Evolutionary conservation across 2,113 vertebrate genomes (phyloP), one percentile per base, ranked within the genome.

Genomic region (Tor tambroides): DNA sequence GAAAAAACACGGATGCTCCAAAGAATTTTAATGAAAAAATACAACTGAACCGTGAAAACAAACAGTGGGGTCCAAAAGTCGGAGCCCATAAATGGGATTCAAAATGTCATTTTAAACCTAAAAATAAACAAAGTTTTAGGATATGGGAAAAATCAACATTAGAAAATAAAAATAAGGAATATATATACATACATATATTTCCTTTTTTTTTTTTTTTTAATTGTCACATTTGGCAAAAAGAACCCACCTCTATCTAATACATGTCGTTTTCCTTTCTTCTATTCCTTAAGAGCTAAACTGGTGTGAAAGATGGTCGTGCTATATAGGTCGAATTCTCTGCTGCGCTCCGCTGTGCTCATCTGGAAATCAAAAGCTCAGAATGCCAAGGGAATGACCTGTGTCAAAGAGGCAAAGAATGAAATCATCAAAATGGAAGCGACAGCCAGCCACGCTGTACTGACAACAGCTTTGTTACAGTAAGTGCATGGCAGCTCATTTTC

Each of bases 401-500:
- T 88, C 78, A 85, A 56, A 81, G 32, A 86, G 67, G 41, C 56
- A 12, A 79, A 75, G 79, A 78, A 69, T 85, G 63, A 83, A 76
- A 80, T 85, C 77, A 86, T 86, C 56, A 87, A 49, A 77, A 82
- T 51, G 74, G 69, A 80, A 72, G 83, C 28, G 11, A 59, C 32
- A 71, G 54, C 67, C 56, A 61, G 65, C 28, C 49, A 77, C 59
- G 72, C 84, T 77, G 32, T 71, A 54, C 77, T 72, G 63, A 82
- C 78, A 88, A 69, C 65, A 61, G 78, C 63, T 85, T 83, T 82
- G 85, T 85, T 83, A 84, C 56, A 54, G 74, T 17, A n/a, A 59
- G 61, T 28, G 65, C 54, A 78, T 74, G 84, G 38, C 78, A 59
- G 59, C 77, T 46, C 75, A 46, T 80, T 61, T 84, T 63, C 35